phyloP scores from a whole-genome alignment of 2,797 vertebrate species.

The Oreochromis grahami region DNA sequence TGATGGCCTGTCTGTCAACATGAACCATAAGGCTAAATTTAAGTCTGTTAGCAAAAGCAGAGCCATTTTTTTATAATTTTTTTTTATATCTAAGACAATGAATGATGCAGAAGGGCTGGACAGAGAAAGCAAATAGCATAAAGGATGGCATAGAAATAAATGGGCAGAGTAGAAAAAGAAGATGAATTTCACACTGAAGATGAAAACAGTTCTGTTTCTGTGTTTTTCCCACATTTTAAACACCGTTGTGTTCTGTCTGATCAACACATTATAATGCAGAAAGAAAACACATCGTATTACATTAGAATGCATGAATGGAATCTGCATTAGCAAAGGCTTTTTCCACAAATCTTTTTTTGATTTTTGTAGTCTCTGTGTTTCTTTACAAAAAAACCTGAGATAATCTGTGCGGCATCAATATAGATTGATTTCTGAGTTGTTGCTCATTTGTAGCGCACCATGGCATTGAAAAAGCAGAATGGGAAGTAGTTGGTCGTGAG shows the following conservation, averaged over 20 bases:
- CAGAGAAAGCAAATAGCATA: background rate
- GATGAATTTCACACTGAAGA: background rate
- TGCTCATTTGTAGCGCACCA: constrained; percentile 48
- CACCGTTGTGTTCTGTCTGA: background rate
- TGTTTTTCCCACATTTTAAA: background rate
- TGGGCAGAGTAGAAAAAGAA: background rate
- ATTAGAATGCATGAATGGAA: background rate
- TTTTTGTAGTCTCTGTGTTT: background rate
- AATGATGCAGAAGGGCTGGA: constrained; percentile 14
- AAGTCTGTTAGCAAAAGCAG: constrained; percentile 2
- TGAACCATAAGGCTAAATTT: constrained; percentile 9
- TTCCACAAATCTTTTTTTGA: background rate
- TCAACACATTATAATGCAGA: background rate
- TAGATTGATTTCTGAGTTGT: constrained; percentile 32
- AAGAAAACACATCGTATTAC: background rate
- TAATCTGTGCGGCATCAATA: constrained; percentile 1
- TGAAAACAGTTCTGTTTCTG: background rate
- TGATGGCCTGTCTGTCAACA: constrained; percentile 31
- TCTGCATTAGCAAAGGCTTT: background rate
- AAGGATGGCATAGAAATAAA: background rate
- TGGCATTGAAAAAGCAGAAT: constrained; percentile 2
- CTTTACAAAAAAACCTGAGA: background rate
- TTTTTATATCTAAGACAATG: background rate
- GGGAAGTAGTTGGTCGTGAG: constrained; percentile 18
- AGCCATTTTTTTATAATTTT: background rate